phyloP scores from a whole-genome alignment of 2,888 invertebrate species.

The Conomelus anceps region DNA sequence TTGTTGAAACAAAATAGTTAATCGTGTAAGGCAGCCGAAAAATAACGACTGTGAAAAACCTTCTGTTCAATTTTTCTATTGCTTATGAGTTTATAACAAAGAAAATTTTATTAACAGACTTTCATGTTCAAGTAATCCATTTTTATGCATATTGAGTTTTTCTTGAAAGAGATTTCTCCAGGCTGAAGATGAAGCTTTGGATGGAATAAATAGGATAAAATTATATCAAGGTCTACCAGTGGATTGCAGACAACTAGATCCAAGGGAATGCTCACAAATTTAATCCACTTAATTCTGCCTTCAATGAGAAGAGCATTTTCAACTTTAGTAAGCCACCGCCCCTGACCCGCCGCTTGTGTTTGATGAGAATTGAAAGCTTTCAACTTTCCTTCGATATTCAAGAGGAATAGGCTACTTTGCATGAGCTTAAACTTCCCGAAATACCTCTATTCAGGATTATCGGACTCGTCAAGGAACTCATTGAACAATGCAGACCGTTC shows the following conservation, averaged over 20 bases:
- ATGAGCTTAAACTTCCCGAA: background rate
- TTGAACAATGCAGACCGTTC: background rate
- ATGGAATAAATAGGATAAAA: background rate
- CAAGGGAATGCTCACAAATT: background rate
- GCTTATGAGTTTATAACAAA: background rate
- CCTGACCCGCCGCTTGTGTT: background rate
- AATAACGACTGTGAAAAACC: background rate
- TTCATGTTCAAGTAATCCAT: background rate
- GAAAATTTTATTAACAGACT: background rate
- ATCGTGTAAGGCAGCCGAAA: background rate
- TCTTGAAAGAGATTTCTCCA: background rate
- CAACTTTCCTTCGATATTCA: background rate
- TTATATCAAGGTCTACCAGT: background rate
- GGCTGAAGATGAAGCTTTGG: background rate
- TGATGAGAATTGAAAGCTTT: background rate
- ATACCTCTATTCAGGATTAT: background rate
- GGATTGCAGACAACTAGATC: background rate
- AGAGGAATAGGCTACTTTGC: background rate
- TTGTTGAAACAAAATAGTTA: too few relatives aligned
- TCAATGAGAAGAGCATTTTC: background rate
- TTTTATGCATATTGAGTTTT: background rate
- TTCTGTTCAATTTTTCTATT: background rate
- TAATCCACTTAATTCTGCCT: background rate
- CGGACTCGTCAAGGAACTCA: background rate
- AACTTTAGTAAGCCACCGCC: background rate